These are phyloP conservation scores for Standfussiana lucernea DNA, from an alignment of 2,888 invertebrate species.

Conservation along the genomic window DNA sequence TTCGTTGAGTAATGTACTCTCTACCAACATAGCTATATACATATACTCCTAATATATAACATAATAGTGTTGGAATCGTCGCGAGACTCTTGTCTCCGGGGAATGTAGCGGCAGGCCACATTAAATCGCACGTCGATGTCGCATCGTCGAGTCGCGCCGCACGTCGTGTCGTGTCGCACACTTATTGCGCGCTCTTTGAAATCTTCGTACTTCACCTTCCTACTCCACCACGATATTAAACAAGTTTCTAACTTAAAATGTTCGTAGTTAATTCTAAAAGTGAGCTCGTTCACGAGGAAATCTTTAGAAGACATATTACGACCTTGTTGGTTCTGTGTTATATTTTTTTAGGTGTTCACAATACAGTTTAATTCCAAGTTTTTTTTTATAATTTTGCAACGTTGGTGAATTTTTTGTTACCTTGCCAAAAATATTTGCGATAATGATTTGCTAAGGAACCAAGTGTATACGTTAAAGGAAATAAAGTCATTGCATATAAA, in stretches of 20 bases:
- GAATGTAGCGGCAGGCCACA: constrained; percentile 68
- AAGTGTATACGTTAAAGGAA: not conserved
- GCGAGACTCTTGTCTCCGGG: constrained; percentile 61
- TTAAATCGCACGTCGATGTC: constrained; percentile 69
- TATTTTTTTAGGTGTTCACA: not conserved
- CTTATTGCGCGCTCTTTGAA: constrained; percentile 73
- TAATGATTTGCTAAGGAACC: not conserved
- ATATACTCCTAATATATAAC: constrained; percentile 31
- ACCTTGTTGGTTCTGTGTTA: not conserved
- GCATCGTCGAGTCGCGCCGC: constrained; percentile 10
- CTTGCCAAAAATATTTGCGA: not conserved
- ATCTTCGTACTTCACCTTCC: constrained; percentile 68
- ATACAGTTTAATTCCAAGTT: not conserved
- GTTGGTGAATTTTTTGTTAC: not conserved
- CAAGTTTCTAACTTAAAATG: constrained; percentile 68
- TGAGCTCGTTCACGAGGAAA: constrained; percentile 48
- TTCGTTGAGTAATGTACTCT: constrained; percentile 46
- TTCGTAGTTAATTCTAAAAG: constrained; percentile 61
- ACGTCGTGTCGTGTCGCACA: constrained; percentile 1
- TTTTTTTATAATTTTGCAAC: no score
- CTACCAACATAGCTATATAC: constrained; percentile 18
- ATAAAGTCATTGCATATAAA: not conserved
- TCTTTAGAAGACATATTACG: constrained; percentile 27
- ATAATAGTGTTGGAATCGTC: constrained; percentile 52
- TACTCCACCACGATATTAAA: constrained; percentile 73